These are phyloP conservation scores for Ficedula albicollis DNA, from an alignment of 2,797 vertebrate genomes.

Conservation along the genomic window DNA sequence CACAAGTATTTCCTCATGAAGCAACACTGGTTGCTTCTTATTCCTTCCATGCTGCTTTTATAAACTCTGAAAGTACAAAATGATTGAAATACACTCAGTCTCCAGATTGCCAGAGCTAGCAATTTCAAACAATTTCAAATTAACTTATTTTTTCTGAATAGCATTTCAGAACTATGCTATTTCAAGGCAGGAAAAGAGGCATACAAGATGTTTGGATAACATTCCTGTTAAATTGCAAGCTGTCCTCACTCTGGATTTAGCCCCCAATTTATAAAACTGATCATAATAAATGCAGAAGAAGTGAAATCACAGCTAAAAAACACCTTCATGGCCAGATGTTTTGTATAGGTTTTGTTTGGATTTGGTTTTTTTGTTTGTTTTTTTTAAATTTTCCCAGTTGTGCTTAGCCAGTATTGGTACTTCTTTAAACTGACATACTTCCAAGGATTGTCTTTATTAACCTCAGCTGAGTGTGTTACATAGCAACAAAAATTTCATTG, in stretches of 20 bases:
- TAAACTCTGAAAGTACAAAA: constrained; percentile 2
- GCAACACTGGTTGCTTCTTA: constrained; percentile 1
- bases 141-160: background rate
- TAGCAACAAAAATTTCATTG: background rate
- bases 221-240: background rate
- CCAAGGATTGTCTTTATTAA: background rate
- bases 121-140: constrained; percentile 27
- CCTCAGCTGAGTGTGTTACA: background rate
- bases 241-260: background rate
- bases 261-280: background rate
- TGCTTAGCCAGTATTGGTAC: background rate
- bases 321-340: background rate
- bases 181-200: background rate
- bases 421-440: background rate
- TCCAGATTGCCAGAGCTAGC: background rate
- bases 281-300: background rate
- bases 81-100: background rate
- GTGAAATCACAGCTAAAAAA: background rate
- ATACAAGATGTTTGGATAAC: background rate
- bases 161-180: background rate
- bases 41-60: constrained; percentile 10
- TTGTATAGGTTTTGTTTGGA: background rate
- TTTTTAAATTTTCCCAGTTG: background rate
- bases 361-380: background rate
- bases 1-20: constrained; percentile 48